Conservation (phyloP, 1,140 invertebrate genomes). For the Lordiphosa clarofinis region DNA sequence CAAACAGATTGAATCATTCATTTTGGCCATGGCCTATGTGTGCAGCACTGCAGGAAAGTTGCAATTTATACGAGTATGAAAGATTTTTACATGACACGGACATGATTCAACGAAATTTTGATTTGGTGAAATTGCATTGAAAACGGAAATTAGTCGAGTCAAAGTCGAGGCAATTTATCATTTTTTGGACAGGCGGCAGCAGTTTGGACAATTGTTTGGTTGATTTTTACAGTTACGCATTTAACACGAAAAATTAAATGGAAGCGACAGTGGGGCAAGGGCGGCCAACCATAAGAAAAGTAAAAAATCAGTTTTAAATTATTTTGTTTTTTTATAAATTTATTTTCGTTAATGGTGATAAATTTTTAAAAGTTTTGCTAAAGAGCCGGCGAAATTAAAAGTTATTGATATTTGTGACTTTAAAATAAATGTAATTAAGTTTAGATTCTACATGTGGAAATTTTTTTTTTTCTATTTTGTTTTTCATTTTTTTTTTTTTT, state of each 20-base stretch:
- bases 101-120: constrained; percentile 57
- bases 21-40: constrained; percentile 39
- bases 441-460: no score
- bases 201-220: constrained; percentile 43
- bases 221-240: constrained; percentile 61
- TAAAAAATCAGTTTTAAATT: no score
- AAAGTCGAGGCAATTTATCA: constrained; percentile 52
- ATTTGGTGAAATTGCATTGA: constrained; percentile 60
- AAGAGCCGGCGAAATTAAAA: no score
- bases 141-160: constrained; percentile 62
- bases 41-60: constrained; percentile 21
- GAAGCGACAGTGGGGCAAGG: constrained; percentile 20
- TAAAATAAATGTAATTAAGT: no score
- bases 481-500: no score
- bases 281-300: not conserved
- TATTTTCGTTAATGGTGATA: not conserved
- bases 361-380: no score
- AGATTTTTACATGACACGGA: constrained; percentile 51
- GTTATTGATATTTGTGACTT: no score
- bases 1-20: constrained; percentile 73
- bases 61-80: constrained; percentile 47
- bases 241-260: constrained; percentile 38
- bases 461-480: no score
- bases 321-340: not conserved
- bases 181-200: constrained; percentile 9